Base-by-base conservation (phyloP, 2,888 invertebrate species). In the Exocentrus adspersus region DNA sequence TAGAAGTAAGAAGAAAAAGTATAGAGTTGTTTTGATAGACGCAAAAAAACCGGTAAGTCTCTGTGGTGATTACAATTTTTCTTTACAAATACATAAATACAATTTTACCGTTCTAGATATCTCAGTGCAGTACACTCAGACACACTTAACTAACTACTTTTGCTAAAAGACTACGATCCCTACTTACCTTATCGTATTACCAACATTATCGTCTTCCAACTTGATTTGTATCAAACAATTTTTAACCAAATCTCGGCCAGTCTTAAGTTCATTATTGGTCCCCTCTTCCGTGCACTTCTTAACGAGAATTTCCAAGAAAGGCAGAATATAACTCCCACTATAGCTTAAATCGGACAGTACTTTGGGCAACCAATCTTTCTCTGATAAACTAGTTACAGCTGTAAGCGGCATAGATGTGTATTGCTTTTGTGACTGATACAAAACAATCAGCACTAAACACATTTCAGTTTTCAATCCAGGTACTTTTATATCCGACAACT, bases 371-470 rank as follows among this genome's bases (percentile, higher is more conserved):
- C 86, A 87, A 5, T 82, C 75, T 10, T 82, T 80, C 41, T 79
- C 75, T 0, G 84, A 79, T 9, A 88, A 79, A 74, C 87, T 85
- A 19, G 81, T 75, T 1, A 91, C 77, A 1, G 89, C 83, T 24
- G 81, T 82, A 10, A 85, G 81, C 0, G 88, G 84, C 51, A 92
- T 84, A 7, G 58, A 28, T 10, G 48, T 61, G 60, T 75, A 78
- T 21, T 79, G 73, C n/a, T 60, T 65, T 63, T 93, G 92, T 10
- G 86, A 86, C 68, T 90, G 89, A 75, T 89, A 92, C 51, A 94
- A 84, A 70, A 91, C 84, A n/a, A 90, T 83, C 19, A 94, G 81
- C 10, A 93, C 81, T 37, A 91, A 80, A 6, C 89, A 81, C 0
- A 89, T 86, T 76, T 93, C 92, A 1, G 82, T 82, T 10, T 87